These are phyloP conservation scores for Isaurus tuberculatus DNA, from an alignment of 92 coral and sea anemone genomes.

Conservation along the genomic window DNA sequence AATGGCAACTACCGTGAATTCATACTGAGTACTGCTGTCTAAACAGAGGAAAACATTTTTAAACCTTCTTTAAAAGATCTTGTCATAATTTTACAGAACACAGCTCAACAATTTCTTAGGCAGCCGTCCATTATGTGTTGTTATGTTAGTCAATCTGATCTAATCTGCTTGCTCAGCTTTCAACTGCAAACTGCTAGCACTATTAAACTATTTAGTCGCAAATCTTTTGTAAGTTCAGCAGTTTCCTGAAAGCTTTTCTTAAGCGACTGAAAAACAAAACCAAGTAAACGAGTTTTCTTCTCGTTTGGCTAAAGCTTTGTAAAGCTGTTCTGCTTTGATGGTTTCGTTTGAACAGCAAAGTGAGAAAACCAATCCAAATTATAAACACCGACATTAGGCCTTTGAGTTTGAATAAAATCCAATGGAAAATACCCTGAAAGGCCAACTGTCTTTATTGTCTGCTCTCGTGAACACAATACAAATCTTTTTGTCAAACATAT, in stretches of 20 bases:
- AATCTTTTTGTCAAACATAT: conserved; percentile 10
- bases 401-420: conserved; percentile 30
- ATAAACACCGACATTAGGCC: conserved; percentile 19
- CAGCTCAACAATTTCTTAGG: conserved; percentile 4
- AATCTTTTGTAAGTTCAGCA: conserved; percentile 46
- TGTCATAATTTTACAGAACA: conserved; percentile 24
- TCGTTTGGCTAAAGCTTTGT: conserved; percentile 58
- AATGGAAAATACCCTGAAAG: conserved; percentile 22
- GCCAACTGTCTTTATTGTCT: conserved; percentile 20
- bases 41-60: conserved; percentile 26
- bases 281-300: conserved; percentile 59
- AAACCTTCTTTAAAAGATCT: conserved; percentile 22
- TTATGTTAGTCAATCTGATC: conserved; percentile 27
- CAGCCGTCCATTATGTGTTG: conserved; percentile 36
- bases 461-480: conserved; percentile 30
- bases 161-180: conserved; percentile 28
- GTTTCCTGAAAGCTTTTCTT: conserved; percentile 45
- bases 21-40: conserved; percentile 32
- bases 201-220: conserved; percentile 44
- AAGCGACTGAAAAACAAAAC: conserved; percentile 57
- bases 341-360: conserved; percentile 41
- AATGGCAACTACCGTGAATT: conserved; percentile 14
- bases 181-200: conserved; percentile 2
- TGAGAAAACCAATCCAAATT: background rate
- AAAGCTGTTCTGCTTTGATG: conserved; percentile 65